Base-by-base conservation (phyloP, 92 coral and sea anemone genomes). In the Pocillopora meandrina region DNA sequence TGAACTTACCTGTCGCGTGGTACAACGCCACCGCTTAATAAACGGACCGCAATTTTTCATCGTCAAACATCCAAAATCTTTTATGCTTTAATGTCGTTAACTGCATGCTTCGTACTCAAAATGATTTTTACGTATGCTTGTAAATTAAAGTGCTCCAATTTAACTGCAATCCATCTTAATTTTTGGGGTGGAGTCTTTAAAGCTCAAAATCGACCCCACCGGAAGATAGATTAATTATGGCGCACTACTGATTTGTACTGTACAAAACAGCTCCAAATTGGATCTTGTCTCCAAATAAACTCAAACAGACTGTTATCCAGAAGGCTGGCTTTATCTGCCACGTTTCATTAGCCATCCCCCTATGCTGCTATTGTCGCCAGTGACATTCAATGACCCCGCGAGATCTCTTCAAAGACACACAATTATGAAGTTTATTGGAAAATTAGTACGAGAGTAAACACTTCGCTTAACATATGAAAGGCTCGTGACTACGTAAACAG, bases 91-190 rank as follows among this genome's bases (percentile, higher is more conserved):
- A 12, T n/a, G 23, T 12, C 15, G 72, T 26, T 67, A 34, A 61
- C 18, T 8, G 58, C 33, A 13, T 47, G 60, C 10, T n/a, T 42
- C 47, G 23, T 35, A 17, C 76, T 60, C 20, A 71, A 81, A 71
- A 64, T 35, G 36, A 35, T 35, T n/a, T 59, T 19, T 2, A 6
- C 35, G 68, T 61, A 20, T 71, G 65, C 70, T n/a, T n/a, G 59
- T 42, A 64, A 72, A 73, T 52, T 65, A 61, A 61, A 73, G 55
- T 35, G 47, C 63, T 62, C 33, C 73, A 83, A 83, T 83, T 83
- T 83, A 83, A 83, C 74, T 83, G 86, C 73, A 61, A 83, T 83
- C 80, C 86, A 63, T 83, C 86, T 83, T 83, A 83, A 83, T 83
- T 71, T 82, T 72, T 23, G 61, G 80, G 86, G 86, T 73, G 86